Evolutionary conservation across 2,888 invertebrate species (phyloP).

Genomic region (Epicampocera succincta): DNA sequence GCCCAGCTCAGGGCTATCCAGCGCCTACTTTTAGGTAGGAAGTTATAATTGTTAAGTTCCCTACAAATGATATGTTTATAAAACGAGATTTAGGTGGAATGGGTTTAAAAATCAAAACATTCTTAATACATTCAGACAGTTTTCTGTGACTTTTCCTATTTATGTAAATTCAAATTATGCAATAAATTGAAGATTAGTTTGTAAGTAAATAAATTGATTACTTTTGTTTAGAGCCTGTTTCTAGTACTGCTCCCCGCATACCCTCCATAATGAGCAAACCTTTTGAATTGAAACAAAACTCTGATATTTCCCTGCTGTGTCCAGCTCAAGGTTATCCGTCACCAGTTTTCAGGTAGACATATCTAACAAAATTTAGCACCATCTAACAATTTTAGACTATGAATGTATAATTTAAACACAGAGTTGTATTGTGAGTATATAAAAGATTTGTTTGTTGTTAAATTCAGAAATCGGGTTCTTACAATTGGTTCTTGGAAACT

Average conservation of each 20-base stretch:
- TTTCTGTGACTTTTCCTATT: no score
- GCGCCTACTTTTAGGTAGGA: slow-evolving; percentile 87
- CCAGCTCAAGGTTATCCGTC: slow-evolving; percentile 89
- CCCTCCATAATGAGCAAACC: slow-evolving; percentile 81
- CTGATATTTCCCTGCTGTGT: slow-evolving; percentile 83
- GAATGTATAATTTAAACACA: no score
- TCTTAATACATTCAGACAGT: slow-evolving; percentile 95
- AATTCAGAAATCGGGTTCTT: no score
- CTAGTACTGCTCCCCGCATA: slow-evolving; percentile 83
- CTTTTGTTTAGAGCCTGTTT: slow-evolving; percentile 83
- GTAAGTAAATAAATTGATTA: not conserved
- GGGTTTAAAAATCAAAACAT: slow-evolving; percentile 87
- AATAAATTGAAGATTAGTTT: not conserved
- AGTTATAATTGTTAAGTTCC: not conserved
- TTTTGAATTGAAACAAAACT: slow-evolving; percentile 73
- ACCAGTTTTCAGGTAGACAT: slow-evolving; percentile 79
- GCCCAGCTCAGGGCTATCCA: slow-evolving; percentile 89
- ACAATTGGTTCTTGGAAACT: no score
- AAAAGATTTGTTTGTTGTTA: no score
- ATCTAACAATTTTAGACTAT: no score
- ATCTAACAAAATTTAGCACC: no score
- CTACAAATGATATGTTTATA: not conserved
- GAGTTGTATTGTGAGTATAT: no score
- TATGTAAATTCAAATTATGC: no score
- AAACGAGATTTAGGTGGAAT: not conserved